Conservation (phyloP, 2,888 invertebrate genomes). For the Penaeus monodon region DNA sequence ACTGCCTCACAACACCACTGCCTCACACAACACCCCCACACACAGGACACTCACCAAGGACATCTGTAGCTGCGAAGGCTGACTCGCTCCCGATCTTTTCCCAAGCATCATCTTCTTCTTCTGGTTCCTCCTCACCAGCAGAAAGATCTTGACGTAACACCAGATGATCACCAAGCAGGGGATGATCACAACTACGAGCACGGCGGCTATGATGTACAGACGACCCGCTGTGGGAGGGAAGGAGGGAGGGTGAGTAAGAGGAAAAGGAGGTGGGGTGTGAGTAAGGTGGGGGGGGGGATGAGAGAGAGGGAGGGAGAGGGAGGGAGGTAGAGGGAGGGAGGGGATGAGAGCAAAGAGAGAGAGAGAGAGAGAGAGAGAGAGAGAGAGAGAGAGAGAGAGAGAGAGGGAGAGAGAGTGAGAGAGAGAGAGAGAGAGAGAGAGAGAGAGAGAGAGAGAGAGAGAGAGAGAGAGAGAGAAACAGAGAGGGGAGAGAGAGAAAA, state of each 20-base stretch:
- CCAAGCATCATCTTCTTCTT: constrained; percentile 33
- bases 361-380: constrained; percentile 6
- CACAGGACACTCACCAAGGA: constrained; percentile 31
- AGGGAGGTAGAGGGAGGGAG: not conserved
- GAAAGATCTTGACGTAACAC: constrained; percentile 65
- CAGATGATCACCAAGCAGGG: constrained; percentile 63
- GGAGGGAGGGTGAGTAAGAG: too few species aligned
- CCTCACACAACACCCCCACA: too few species aligned
- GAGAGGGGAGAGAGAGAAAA: not conserved
- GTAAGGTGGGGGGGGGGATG: too few species aligned
- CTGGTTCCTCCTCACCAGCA: constrained; percentile 62
- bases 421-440: not conserved
- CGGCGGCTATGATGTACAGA: constrained; percentile 63
- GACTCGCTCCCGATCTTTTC: constrained; percentile 6
- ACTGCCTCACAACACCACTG: too few species aligned
- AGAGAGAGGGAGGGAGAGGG: not conserved
- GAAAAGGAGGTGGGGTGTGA: too few species aligned
- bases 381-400: not conserved
- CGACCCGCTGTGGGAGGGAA: constrained; percentile 55
- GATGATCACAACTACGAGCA: constrained; percentile 62
- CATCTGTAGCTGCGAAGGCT: constrained; percentile 36
- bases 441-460: not conserved
- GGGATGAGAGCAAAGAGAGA: not conserved
- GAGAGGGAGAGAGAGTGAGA: not conserved
- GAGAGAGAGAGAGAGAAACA: not conserved